These are phyloP conservation scores for Notolabrus celidotus DNA, from an alignment of 2,797 vertebrate species.

Conservation along the genomic window DNA sequence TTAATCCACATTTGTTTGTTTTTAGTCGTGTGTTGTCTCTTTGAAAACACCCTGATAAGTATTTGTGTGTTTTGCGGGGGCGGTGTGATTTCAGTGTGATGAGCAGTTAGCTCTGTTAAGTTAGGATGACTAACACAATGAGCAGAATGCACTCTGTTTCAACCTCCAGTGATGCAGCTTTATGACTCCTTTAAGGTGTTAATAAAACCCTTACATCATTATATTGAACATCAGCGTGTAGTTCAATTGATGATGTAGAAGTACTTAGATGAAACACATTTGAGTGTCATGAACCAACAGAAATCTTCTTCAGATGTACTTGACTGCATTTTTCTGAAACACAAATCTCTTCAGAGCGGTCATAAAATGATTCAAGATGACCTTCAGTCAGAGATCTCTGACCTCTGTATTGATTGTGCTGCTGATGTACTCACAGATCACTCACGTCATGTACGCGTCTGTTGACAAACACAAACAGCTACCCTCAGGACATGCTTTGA, in stretches of 20 bases:
- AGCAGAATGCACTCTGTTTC: neutral
- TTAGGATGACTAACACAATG: constrained; percentile 15
- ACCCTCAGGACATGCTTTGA: too few species aligned
- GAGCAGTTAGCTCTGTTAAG: constrained; percentile 11
- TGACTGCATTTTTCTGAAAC: too few species aligned
- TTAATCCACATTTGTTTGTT: constrained; percentile 14
- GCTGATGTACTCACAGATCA: too few species aligned
- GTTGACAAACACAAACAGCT: too few species aligned
- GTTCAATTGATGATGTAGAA: neutral
- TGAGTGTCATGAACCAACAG: too few species aligned
- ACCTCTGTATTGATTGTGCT: too few species aligned
- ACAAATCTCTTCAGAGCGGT: too few species aligned
- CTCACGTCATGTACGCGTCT: too few species aligned
- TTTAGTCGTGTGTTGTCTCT: constrained; percentile 2
- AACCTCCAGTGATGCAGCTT: neutral
- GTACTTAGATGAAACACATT: too few species aligned
- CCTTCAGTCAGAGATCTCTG: too few species aligned
- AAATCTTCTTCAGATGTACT: too few species aligned
- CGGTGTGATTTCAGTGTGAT: neutral
- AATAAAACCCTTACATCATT: neutral
- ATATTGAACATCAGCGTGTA: neutral
- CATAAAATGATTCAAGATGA: too few species aligned
- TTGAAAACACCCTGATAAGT: constrained; percentile 18
- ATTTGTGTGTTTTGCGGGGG: neutral
- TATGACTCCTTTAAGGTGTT: neutral